Evolutionary conservation across 2,888 invertebrate species (phyloP).

Genomic region (Sinopyrophorus schimmeli): DNA sequence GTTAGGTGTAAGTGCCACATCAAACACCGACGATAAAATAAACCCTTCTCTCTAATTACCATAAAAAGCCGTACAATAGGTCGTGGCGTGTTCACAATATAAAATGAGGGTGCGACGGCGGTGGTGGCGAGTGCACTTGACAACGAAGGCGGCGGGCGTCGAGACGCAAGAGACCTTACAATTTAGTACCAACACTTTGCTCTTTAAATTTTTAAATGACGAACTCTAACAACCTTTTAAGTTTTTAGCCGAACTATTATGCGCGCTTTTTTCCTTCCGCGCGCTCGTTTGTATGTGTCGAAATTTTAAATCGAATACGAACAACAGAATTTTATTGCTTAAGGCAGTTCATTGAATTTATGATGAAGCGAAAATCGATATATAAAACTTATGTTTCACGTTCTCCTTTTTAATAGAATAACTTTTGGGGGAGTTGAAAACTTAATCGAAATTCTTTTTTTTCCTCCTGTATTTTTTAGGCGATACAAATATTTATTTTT

Average conservation of each 20-base stretch:
- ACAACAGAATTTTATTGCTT: conserved; percentile 2
- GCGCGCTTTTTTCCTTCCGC: conserved; percentile 11
- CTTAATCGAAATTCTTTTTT: too few relatives aligned
- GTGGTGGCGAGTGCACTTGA: conserved; percentile 36
- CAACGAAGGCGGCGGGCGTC: conserved; percentile 32
- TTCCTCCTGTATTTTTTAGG: too few relatives aligned
- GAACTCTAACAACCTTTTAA: conserved; percentile 20
- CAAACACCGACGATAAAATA: conserved; percentile 28
- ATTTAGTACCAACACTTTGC: conserved; percentile 26
- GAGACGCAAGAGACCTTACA: conserved; percentile 26
- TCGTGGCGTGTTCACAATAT: conserved; percentile 34
- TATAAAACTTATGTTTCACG: too few relatives aligned
- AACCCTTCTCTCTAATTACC: conserved; percentile 35
- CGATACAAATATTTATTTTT: too few relatives aligned
- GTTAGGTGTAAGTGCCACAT: conserved; percentile 25
- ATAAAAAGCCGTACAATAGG: conserved; percentile 36
- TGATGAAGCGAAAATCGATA: not conserved
- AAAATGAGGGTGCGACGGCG: conserved; percentile 26
- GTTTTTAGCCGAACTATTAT: conserved; percentile 18
- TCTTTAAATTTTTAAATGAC: conserved; percentile 22
- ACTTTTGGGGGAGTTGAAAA: too few relatives aligned
- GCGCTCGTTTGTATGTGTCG: conserved; percentile 6
- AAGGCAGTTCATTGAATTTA: not conserved
- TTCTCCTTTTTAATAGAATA: too few relatives aligned
- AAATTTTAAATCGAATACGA: conserved; percentile 5